Evolutionary conservation across 2,113 vertebrate genomes (phyloP), one percentile per base, ranked within the genome.

Genomic region (Catharus fuscescens): DNA sequence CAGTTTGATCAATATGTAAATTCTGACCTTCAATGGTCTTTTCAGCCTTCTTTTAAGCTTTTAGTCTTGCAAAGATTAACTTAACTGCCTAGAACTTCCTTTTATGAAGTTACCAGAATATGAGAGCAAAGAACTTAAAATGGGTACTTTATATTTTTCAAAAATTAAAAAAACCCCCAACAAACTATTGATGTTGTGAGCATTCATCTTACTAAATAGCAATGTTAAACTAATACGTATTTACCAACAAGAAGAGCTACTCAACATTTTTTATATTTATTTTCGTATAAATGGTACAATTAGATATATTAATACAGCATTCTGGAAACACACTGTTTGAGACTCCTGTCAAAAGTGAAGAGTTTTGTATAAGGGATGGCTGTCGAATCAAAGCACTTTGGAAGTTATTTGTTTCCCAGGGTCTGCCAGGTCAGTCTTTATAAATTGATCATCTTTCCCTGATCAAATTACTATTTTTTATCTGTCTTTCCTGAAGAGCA

Each of bases 1-100:
- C 97, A 98, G 97, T 97, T 96, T 96, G 97, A 98, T 98, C 98
- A 98, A 98, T 98, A 98, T 98, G 98, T 90, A 98, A 98, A 98
- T 98, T 95, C 87, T 98, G 98, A 98, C 98, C 98, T 98, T 98
- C 98, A 98, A 65, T 97, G 96, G 97, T 98, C 97, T 98, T 98
- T 97, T 96, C 96, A 97, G 96, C 94, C 96, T 98, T 95, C 94
- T 97, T 97, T 97, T 98, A 98, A 97, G 97, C 98, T 96, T 96
- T 97, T 98, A 97, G 96, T 97, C 97, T 96, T 97, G 90, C 74
- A 97, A 97, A 98, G 97, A 98, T 98, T 98, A 98, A 98, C 88
- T 97, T 98, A 88, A 93, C 94, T 97, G 93, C 89, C 87, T 96
- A 94, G 97, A 97, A 97, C 82, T 98, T 97, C 96, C 92, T 96